Percentiles rank a stretch among this genome's conserved stretches.
Evolutionary conservation across 1,140 invertebrate species (phyloP).

Genomic region (Polypedilum vanderplanki): DNA sequence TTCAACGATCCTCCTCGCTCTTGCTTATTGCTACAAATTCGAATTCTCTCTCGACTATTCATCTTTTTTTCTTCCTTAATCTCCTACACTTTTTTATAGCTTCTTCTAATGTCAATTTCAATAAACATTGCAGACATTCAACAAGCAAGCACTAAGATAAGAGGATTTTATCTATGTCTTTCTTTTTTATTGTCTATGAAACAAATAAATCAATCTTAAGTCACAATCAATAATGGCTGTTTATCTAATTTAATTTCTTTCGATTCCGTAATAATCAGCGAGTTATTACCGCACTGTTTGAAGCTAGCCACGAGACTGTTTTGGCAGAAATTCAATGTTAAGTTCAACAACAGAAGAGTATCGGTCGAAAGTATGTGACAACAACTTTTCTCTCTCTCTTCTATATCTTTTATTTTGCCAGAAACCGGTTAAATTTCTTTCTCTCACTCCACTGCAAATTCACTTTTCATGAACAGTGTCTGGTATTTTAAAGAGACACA

Average conservation of each 20-base stretch:
- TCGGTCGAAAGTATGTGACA: neutral
- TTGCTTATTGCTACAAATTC: conserved; percentile 47
- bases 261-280: neutral
- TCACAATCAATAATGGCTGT: neutral
- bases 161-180: too few relatives aligned
- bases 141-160: too few relatives aligned
- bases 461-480: too few relatives aligned
- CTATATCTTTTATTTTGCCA: neutral
- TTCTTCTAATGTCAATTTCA: neutral
- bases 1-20: conserved; percentile 56
- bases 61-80: neutral
- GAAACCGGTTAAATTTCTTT: neutral
- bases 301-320: neutral
- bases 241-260: neutral
- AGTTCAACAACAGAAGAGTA: conserved; percentile 6
- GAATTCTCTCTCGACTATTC: conserved; percentile 50
- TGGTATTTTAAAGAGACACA: too few relatives aligned
- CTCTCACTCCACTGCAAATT: neutral
- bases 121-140: neutral
- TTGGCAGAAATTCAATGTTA: conserved; percentile 23
- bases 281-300: conserved; percentile 8
- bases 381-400: neutral
- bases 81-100: too few relatives aligned
- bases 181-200: too few relatives aligned
- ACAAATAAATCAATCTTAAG: too few relatives aligned